Evolutionary conservation across 2,797 vertebrate species (phyloP).

Genomic region (Phoxinus dragarum): DNA sequence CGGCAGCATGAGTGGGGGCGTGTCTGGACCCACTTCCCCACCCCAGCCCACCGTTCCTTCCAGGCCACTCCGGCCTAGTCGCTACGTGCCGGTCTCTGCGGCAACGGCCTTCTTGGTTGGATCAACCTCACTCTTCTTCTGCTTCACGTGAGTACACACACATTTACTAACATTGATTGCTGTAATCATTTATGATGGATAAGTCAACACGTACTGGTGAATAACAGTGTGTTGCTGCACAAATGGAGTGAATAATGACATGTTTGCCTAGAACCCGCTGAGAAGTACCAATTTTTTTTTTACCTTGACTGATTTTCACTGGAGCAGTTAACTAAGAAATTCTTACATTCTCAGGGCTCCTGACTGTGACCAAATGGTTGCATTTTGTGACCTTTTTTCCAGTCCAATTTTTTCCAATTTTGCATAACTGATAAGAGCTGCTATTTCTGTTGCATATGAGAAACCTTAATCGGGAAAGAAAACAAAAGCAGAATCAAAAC

Average conservation of each 20-base stretch:
- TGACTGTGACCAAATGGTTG: background rate
- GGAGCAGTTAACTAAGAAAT: background rate
- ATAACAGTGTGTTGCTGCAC: background rate
- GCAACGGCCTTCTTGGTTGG: constrained; percentile 97
- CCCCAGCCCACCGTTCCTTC: constrained; percentile 72
- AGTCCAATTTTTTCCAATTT: no score
- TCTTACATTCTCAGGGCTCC: background rate
- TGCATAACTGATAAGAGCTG: background rate
- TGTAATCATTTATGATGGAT: constrained; percentile 3
- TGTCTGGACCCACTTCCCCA: constrained; percentile 76
- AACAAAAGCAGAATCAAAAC: background rate
- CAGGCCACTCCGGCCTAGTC: constrained; percentile 91
- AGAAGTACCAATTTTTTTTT: background rate
- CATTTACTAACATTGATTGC: background rate
- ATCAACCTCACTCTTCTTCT: constrained; percentile 96
- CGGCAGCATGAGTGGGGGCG: constrained; percentile 77
- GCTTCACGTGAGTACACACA: constrained; percentile 92
- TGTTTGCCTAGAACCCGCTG: background rate
- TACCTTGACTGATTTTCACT: background rate
- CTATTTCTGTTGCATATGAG: background rate
- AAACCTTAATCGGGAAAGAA: background rate
- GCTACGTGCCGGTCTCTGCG: constrained; percentile 93
- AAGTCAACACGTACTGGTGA: background rate
- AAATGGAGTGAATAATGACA: background rate
- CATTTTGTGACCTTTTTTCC: background rate